Conservation (phyloP, 2,888 invertebrate genomes). For the Drosophila paracracens region DNA sequence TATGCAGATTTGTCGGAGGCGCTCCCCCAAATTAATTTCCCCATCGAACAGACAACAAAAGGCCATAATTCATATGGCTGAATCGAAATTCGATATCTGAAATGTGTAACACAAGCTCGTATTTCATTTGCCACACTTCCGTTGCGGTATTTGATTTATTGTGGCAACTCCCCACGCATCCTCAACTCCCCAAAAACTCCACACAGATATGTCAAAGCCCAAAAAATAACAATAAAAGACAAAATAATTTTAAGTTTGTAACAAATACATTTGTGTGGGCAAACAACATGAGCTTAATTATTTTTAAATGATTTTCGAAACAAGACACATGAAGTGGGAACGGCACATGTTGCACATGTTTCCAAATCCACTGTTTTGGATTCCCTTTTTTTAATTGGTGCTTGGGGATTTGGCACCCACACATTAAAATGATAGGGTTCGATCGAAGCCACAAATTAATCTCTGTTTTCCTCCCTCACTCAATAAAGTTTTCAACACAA, state of each 20-base stretch:
- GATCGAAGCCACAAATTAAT: slow-evolving; percentile 51
- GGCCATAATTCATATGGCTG: slow-evolving; percentile 8
- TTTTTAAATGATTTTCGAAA: slow-evolving; percentile 72
- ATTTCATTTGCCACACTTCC: slow-evolving; percentile 48
- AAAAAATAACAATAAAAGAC: slow-evolving; percentile 25
- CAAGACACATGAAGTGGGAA: slow-evolving; percentile 39
- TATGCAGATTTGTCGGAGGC: neutral
- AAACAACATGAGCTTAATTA: slow-evolving; percentile 70
- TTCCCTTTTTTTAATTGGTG: slow-evolving; percentile 11
- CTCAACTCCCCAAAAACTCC: neutral
- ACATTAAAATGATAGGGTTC: slow-evolving; percentile 3
- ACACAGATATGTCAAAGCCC: slow-evolving; percentile 27
- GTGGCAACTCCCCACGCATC: slow-evolving; percentile 42
- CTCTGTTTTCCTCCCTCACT: slow-evolving; percentile 30
- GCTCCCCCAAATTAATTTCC: neutral
- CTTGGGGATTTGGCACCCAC: slow-evolving; percentile 27
- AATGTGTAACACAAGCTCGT: slow-evolving; percentile 43
- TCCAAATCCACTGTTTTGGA: slow-evolving; percentile 42
- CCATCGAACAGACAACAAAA: neutral
- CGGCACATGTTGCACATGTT: slow-evolving; percentile 25
- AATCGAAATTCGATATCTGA: slow-evolving; percentile 41
- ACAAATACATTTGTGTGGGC: slow-evolving; percentile 19
- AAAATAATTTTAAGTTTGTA: slow-evolving; percentile 11
- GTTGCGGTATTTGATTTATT: slow-evolving; percentile 56
- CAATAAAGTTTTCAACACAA: slow-evolving; percentile 73